Conservation (phyloP, 2,797 vertebrate species). For the Amniataba percoides region DNA sequence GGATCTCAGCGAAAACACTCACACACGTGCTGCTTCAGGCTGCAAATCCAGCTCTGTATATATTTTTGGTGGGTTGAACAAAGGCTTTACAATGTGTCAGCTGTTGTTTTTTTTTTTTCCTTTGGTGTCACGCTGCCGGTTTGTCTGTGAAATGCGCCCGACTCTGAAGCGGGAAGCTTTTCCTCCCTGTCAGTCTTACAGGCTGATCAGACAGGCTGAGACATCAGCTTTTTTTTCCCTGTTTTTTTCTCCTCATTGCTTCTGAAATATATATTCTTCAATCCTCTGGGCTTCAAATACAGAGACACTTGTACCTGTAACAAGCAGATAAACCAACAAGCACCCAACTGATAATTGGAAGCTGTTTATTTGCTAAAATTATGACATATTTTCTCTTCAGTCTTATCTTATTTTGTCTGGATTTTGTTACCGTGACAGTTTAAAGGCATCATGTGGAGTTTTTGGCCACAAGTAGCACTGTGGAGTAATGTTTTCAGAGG, state of each 20-base stretch:
- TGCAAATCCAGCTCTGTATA: conserved; percentile 28
- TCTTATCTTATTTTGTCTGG: neutral
- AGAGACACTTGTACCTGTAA: conserved; percentile 18
- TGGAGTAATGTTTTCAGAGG: neutral
- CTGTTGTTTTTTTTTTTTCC: conserved; percentile 46
- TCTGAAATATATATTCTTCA: conserved; percentile 42
- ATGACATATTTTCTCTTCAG: neutral
- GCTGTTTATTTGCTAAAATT: conserved; percentile 13
- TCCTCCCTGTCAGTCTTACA: conserved; percentile 45
- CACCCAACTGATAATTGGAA: neutral
- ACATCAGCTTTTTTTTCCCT: conserved; percentile 28
- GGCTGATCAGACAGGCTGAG: conserved; percentile 56
- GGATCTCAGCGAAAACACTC: conserved; percentile 42
- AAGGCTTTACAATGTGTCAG: conserved; percentile 52
- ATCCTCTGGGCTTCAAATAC: conserved; percentile 19
- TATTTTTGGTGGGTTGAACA: conserved; percentile 40
- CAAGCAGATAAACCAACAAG: conserved; percentile 15
- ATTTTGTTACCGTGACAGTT: neutral
- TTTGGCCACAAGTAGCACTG: neutral
- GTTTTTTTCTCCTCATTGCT: neutral
- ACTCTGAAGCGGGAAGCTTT: conserved; percentile 53
- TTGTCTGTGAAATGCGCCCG: conserved; percentile 50
- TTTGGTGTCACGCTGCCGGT: conserved; percentile 38
- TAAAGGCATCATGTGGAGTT: neutral
- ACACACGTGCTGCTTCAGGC: conserved; percentile 38